Evolutionary conservation across 2,888 invertebrate species (phyloP), one percentile per base, ranked within the genome.

Genomic region (Archaeoteleia sp.): DNA sequence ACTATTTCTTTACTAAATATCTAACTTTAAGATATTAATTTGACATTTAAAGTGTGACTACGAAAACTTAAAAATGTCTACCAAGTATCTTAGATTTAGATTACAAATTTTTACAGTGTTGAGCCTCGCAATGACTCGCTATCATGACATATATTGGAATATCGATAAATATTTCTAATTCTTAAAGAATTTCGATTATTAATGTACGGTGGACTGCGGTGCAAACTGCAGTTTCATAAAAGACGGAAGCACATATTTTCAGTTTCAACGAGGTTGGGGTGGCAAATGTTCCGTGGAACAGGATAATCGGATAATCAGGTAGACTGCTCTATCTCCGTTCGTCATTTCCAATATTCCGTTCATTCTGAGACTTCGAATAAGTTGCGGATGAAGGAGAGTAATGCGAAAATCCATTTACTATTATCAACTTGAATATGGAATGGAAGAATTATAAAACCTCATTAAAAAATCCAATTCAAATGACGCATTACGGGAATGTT

Each of bases 281-380:
- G 76, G 80, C 78, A 76, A 82, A 82, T 80, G 78, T 80, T 81
- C 79, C 79, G 78, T 77, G 68, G 79, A 78, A 81, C 70, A 75
- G 78, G 80, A 81, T 82, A 83, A 84, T 83, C 82, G 79, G 80
- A 83, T 84, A 82, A 83, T 82, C 81, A 83, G 77, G 81, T 79
- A 78, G 80, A 81, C 81, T 79, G 78, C 77, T 80, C 78, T 71
- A 76, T 74, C 81, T 81, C 79, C 78, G 78, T 73, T 77, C 72
- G 74, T 75, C 74, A 76, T 78, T 78, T 78, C 78, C 80, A 80
- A 82, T 82, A 82, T 79, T 77, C 76, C 73, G 71, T 62, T 75
- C 72, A 74, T 70, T 72, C 71, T 74, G 74, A 75, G 74, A 75
- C 65, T 58, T 68, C 67, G 61, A 68, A 70, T 70, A 70, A 72